Percentiles rank a stretch among this genome's conserved stretches.
phyloP scores from a whole-genome alignment of 2,113 vertebrate genomes.

The Gopherus evgoodei region DNA sequence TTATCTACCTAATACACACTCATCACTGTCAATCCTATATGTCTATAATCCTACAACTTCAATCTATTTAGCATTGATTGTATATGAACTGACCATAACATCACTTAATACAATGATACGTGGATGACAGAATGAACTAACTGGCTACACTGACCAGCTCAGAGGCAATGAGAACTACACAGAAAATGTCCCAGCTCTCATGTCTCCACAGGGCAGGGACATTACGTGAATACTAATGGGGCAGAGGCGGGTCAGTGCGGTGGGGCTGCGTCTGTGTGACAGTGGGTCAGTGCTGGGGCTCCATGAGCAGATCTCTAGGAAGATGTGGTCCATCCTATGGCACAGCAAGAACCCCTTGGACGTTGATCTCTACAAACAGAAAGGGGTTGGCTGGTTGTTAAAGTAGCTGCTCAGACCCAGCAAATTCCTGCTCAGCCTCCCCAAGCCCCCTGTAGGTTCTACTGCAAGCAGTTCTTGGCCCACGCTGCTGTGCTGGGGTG shows the following conservation, averaged over 20 bases:
- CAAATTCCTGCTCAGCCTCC: not conserved
- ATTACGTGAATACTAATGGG: not conserved
- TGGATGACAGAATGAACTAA: no score
- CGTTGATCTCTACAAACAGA: fast-evolving
- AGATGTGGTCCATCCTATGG: not conserved
- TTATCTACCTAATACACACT: no score
- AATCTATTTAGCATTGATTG: no score
- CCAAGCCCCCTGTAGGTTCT: no score
- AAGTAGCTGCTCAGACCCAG: not conserved
- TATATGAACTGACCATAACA: no score
- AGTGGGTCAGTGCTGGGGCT: not conserved
- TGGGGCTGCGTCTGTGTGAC: not conserved
- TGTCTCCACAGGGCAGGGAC: not conserved
- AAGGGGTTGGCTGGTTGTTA: not conserved
- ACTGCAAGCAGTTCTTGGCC: not conserved
- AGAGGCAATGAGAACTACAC: not conserved
- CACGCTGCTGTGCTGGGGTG: not conserved
- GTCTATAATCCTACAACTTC: no score
- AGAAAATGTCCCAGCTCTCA: not conserved
- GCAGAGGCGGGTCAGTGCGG: not conserved
- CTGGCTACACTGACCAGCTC: not conserved
- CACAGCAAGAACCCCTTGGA: not conserved
- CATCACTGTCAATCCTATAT: no score
- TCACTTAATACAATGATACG: no score
- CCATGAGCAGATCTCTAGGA: not conserved